Evolutionary conservation across 1,140 invertebrate genomes (phyloP).

Genomic region (Aradophagus sp.): DNA sequence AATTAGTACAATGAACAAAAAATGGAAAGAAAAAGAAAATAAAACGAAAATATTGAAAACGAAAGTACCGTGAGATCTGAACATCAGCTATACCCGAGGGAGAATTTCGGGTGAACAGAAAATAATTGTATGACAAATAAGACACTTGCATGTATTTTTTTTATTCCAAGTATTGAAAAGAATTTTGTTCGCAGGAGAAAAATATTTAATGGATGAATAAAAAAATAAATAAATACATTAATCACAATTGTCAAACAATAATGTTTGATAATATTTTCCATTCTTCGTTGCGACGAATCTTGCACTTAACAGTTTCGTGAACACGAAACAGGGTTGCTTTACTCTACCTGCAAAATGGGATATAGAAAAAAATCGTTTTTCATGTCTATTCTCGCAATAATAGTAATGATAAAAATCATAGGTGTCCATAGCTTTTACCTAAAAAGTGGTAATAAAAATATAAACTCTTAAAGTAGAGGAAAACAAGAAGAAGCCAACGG

Average conservation of each 20-base stretch:
- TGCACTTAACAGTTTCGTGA: background rate
- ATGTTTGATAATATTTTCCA: constrained; percentile 19
- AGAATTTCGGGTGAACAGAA: background rate
- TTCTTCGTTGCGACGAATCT: constrained; percentile 23
- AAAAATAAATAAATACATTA: constrained; percentile 4
- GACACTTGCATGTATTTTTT: too few relatives aligned
- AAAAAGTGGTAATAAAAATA: too few relatives aligned
- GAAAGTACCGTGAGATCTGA: background rate
- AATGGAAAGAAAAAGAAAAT: too few relatives aligned
- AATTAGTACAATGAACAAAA: too few relatives aligned
- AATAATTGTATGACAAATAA: background rate
- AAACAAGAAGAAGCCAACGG: too few relatives aligned
- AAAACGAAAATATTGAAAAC: background rate
- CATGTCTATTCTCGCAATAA: too few relatives aligned
- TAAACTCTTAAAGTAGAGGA: too few relatives aligned
- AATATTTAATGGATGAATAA: background rate
- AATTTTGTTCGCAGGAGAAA: background rate
- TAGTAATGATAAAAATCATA: too few relatives aligned
- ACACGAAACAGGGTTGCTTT: constrained; percentile 17
- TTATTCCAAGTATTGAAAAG: constrained; percentile 6
- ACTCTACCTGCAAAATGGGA: constrained; percentile 15
- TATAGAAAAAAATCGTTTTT: constrained; percentile 10
- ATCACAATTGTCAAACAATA: background rate
- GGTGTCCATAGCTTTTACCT: too few relatives aligned
- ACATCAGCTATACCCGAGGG: background rate